These are phyloP conservation scores for Cathartes aura DNA, from an alignment of 2,113 vertebrate genomes.

Conservation along the genomic window DNA sequence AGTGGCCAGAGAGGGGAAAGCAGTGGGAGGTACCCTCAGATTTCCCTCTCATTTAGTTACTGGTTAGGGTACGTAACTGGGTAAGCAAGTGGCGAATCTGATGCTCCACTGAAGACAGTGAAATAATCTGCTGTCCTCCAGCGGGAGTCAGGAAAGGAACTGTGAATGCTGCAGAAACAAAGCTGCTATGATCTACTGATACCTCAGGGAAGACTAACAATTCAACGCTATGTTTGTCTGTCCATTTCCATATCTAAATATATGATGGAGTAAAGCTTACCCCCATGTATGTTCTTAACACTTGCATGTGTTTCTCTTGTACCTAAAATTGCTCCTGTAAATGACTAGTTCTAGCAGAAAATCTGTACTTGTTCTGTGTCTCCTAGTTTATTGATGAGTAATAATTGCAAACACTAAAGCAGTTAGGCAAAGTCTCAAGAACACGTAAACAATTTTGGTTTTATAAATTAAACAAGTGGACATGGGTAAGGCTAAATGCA, in stretches of 20 bases:
- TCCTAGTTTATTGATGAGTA: background rate
- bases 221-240: background rate
- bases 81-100: background rate
- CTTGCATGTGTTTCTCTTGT: background rate
- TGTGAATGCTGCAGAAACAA: background rate
- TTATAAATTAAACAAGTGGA: background rate
- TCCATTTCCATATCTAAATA: background rate
- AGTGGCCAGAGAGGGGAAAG: background rate
- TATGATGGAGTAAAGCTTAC: background rate
- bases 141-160: background rate
- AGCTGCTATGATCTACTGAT: background rate
- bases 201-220: background rate
- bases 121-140: background rate
- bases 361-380: background rate
- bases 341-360: background rate
- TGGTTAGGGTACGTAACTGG: fast-evolving
- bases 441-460: background rate
- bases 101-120: background rate
- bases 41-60: background rate
- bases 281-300: background rate
- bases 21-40: background rate
- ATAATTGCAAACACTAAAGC: background rate
- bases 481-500: background rate
- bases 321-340: background rate
- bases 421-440: background rate